Percentiles rank a stretch among this genome's conserved stretches.
Evolutionary conservation across 2,113 vertebrate genomes (phyloP).

Genomic region (Platichthys flesus): DNA sequence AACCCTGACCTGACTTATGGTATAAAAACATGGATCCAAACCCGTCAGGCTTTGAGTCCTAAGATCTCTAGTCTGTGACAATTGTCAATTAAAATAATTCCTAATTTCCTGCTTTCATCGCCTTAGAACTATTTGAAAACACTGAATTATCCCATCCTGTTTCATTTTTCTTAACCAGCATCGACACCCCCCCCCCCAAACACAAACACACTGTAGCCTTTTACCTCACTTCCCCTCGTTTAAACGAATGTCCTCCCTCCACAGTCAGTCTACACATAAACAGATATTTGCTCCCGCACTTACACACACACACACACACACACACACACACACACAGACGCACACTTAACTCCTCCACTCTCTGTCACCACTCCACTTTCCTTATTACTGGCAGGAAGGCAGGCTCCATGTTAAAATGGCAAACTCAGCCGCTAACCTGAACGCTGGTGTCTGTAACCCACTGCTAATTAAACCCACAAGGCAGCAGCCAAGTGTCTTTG

Average conservation of each 20-base stretch:
- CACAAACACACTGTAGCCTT: constrained; percentile 17
- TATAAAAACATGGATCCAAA: too few species aligned
- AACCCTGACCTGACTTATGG: too few species aligned
- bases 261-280: constrained; percentile 18
- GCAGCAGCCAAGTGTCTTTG: constrained; percentile 68
- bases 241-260: constrained; percentile 26
- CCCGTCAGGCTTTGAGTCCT: too few species aligned
- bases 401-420: constrained; percentile 72
- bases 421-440: constrained; percentile 71
- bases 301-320: constrained; percentile 39
- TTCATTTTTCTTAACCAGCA: constrained; percentile 1
- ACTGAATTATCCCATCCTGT: constrained; percentile 9
- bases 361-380: constrained; percentile 54
- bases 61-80: too few species aligned
- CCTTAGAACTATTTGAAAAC: neutral
- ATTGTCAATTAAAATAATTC: neutral
- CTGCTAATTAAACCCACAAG: constrained; percentile 83
- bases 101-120: neutral
- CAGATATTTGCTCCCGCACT: constrained; percentile 4
- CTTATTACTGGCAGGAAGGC: constrained; percentile 69
- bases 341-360: constrained; percentile 40
- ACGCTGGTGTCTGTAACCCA: constrained; percentile 67
- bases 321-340: constrained; percentile 36
- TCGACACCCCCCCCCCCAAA: neutral
- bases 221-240: constrained; percentile 14